Evolutionary conservation across 2,113 vertebrate genomes (phyloP).

Genomic region (Gallinago media): DNA sequence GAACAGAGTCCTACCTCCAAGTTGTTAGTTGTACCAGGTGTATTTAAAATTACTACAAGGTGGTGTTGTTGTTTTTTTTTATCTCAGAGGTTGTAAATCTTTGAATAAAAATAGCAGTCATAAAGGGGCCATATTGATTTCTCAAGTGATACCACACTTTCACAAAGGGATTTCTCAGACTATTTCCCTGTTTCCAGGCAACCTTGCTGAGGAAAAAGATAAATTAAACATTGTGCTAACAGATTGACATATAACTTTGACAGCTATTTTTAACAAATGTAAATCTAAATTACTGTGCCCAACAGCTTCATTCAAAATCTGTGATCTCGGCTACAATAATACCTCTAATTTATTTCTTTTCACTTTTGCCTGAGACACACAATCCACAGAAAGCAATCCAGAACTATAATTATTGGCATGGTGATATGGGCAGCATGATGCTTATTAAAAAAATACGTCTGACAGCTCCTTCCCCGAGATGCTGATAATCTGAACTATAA

Average conservation of each 20-base stretch:
- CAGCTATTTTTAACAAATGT: constrained; percentile 30
- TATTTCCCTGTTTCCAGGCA: constrained; percentile 49
- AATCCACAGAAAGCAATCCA: not conserved
- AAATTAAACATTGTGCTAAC: constrained; percentile 45
- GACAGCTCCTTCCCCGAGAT: not conserved
- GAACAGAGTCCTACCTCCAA: not conserved
- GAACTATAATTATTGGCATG: not conserved
- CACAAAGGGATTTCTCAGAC: not conserved
- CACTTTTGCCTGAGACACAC: not conserved
- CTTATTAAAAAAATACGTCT: not conserved
- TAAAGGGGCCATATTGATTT: constrained; percentile 14
- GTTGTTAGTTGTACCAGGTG: not conserved
- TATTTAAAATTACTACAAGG: not conserved
- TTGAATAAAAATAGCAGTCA: not conserved
- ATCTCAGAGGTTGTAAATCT: not conserved
- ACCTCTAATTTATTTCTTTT: constrained; percentile 34
- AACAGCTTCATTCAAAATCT: constrained; percentile 43
- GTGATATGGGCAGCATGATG: not conserved
- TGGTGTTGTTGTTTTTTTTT: not conserved
- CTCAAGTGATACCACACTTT: not conserved
- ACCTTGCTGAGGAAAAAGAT: not conserved
- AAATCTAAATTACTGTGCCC: not conserved
- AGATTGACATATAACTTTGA: not conserved
- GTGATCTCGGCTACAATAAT: not conserved
- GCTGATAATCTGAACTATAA: not conserved